Conservation (phyloP, 1,140 invertebrate genomes). For the Drosophila ercepeae region DNA sequence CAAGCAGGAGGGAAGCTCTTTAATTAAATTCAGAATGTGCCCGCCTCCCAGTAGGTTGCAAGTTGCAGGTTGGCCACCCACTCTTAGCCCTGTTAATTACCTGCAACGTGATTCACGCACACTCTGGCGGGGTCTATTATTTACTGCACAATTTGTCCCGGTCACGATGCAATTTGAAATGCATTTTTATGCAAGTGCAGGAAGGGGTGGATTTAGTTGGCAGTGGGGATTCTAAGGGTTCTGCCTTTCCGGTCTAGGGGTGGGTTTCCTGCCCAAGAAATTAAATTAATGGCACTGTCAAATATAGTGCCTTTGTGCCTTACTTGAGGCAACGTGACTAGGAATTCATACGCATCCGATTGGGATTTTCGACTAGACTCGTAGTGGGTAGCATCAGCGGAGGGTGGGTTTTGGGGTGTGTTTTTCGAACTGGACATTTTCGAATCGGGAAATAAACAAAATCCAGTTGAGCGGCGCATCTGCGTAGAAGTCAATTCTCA, state of each 20-base stretch:
- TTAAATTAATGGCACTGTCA: constrained; percentile 39
- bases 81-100: constrained; percentile 29
- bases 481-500: constrained; percentile 28
- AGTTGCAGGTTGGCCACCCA: constrained; percentile 25
- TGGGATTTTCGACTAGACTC: constrained; percentile 16
- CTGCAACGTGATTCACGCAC: constrained; percentile 67
- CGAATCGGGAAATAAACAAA: constrained; percentile 75
- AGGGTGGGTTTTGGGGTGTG: constrained; percentile 35
- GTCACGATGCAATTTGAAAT: constrained; percentile 77
- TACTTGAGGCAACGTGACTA: constrained; percentile 70
- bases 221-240: constrained; percentile 5
- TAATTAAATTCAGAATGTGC: constrained; percentile 71
- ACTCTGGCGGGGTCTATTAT: constrained; percentile 21
- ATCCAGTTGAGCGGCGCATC: constrained; percentile 50
- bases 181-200: constrained; percentile 69
- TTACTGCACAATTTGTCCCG: constrained; percentile 65
- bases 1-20: constrained; percentile 35
- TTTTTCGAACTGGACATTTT: constrained; percentile 52
- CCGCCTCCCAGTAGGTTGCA: constrained; percentile 46
- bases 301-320: constrained; percentile 25
- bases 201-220: constrained; percentile 37
- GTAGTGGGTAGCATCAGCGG: not conserved
- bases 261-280: constrained; percentile 34
- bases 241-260: not conserved
- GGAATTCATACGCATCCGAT: constrained; percentile 56